A percentile compares a stretch with the other conserved stretches of the same genome.
Evolutionary conservation across 2,113 vertebrate species (phyloP).

Genomic region (Zosterops borbonicus): DNA sequence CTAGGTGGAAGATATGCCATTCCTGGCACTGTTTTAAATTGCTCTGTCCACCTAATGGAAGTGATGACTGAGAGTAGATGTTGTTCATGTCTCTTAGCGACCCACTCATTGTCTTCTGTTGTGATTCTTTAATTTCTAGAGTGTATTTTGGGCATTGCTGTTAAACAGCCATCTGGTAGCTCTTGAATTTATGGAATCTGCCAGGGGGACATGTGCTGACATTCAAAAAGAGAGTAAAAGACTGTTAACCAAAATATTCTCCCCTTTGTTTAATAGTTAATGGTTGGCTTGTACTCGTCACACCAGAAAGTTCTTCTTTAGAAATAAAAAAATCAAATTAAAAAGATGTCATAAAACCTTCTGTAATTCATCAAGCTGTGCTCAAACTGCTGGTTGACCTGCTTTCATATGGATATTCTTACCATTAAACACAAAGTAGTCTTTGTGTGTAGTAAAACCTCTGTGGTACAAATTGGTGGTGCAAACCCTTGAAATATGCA

Average conservation of each 20-base stretch:
- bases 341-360: neutral
- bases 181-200: constrained; percentile 32
- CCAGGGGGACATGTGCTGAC: constrained; percentile 63
- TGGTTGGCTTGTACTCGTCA: neutral
- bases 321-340: neutral
- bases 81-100: neutral
- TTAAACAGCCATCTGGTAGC: constrained; percentile 55
- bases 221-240: constrained; percentile 49
- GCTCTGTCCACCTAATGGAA: neutral
- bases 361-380: neutral
- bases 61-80: neutral
- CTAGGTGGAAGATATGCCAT: neutral
- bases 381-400: neutral
- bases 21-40: neutral
- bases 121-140: neutral
- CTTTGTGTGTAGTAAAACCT: neutral
- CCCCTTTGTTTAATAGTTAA: constrained; percentile 22
- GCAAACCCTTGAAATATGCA: neutral
- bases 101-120: neutral
- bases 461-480: neutral
- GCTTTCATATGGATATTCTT: neutral
- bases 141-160: neutral
- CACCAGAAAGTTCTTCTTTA: neutral
- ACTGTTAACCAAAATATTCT: constrained; percentile 43
- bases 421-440: neutral